Evolutionary conservation across 2,888 invertebrate genomes (phyloP), one percentile per base, ranked within the genome.

Genomic region (Oxyscelio sp.): DNA sequence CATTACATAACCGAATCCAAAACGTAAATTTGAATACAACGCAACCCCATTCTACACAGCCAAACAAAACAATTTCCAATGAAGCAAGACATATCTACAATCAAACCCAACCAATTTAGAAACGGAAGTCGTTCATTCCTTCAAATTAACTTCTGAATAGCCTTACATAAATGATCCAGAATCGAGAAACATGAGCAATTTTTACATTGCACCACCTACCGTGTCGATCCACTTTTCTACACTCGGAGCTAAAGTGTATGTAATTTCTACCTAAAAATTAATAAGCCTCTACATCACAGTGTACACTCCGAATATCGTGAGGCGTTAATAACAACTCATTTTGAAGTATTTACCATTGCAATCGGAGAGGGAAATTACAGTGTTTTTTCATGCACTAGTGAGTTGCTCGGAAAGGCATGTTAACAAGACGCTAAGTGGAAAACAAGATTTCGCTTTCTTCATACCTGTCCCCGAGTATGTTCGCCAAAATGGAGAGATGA

Each of bases 401-500:
- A 75, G 58, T 58, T 31, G 77, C 73, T 70, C 52, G 54, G 73
- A 81, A 85, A 81, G 85, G 85, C 66, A 85, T 73, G 81, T 81
- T 85, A 81, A 85, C 85, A 78, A 85, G 85, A 81, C 81, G 58
- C 58, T 63, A 85, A 85, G 70, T 77, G 80, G 80, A 85, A 85
- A 81, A 81, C 78, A 52, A 77, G 85, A 81, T 85, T 85, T 81
- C 85, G 85, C 85, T 85, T 85, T 85, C 85, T 85, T 84, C 80
- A 80, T 84, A 80, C 80, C 31, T 84, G 84, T 77, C 75, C 13
- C 68, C 66, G 66, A 70, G 66, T 85, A 68, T 85, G 77, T 77
- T 65, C 58, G 40, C 84, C 75, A 77, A 85, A 85, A 84, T 52
- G 66, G 74, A 22, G 48, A 52, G 56, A 70, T 27, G 40, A 74